These are phyloP conservation scores for Chiroxiphia lanceolata DNA, from an alignment of 2,797 vertebrate genomes.

Conservation along the genomic window DNA sequence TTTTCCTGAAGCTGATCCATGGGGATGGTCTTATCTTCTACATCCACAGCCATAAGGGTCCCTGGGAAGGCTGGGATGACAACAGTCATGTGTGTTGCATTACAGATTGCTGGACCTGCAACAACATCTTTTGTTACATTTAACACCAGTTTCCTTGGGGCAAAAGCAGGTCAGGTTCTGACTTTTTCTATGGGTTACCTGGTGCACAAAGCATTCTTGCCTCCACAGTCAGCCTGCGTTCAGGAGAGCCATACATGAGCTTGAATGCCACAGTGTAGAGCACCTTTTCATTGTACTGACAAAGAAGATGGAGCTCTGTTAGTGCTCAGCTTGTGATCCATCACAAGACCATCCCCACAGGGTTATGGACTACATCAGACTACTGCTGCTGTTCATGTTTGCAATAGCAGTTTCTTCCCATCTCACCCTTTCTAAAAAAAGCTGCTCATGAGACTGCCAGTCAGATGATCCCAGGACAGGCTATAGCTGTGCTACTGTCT, in stretches of 20 bases:
- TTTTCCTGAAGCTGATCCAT: conserved; percentile 31
- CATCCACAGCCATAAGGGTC: conserved; percentile 22
- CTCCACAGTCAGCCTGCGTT: neutral
- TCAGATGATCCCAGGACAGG: neutral
- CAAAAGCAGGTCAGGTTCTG: neutral
- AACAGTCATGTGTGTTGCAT: conserved; percentile 73
- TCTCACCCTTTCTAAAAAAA: neutral
- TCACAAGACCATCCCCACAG: neutral
- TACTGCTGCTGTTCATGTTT: neutral
- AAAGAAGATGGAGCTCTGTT: neutral
- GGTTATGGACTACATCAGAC: accelerated
- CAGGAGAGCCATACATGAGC: neutral
- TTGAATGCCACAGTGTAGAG: conserved; percentile 58
- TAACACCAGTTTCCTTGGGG: neutral
- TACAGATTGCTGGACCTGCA: conserved; percentile 71
- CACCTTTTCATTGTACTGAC: conserved; percentile 49
- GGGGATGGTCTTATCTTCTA: conserved; percentile 25
- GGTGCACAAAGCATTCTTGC: conserved; percentile 68
- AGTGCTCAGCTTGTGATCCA: neutral
- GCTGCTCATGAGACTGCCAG: neutral
- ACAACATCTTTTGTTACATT: neutral
- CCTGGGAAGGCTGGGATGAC: conserved; percentile 72
- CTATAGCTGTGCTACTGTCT: neutral
- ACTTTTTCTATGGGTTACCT: conserved; percentile 46
- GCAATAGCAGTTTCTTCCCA: neutral